These are phyloP conservation scores for Actinostola sp. DNA, from an alignment of 92 coral and sea anemone genomes.

Conservation along the genomic window DNA sequence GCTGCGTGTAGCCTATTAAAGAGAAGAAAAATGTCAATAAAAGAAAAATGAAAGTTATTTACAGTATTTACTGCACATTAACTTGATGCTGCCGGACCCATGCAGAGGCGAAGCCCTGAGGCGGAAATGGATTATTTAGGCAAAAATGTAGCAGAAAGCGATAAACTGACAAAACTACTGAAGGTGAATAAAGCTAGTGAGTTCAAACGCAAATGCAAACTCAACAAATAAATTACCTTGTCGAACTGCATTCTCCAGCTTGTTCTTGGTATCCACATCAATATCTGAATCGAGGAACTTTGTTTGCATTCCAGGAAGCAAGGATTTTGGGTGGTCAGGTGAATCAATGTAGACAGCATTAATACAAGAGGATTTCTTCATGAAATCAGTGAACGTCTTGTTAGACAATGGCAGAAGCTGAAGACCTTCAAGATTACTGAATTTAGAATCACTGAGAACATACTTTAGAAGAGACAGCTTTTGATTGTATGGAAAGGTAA, in stretches of 20 bases:
- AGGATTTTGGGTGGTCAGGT: constrained; percentile 55
- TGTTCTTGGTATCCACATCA: constrained; percentile 21
- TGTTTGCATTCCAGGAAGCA: constrained; percentile 68
- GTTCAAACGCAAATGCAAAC: too few relatives aligned
- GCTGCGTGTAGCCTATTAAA: constrained; percentile 56
- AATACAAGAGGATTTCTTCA: background rate
- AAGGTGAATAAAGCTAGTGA: too few relatives aligned
- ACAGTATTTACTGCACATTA: too few relatives aligned
- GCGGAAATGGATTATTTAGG: too few relatives aligned
- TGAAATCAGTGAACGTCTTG: constrained; percentile 48
- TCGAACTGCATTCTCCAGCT: constrained; percentile 35
- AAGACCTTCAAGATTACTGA: constrained; percentile 56
- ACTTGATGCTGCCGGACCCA: too few relatives aligned
- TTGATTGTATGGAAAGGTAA: constrained; percentile 5
- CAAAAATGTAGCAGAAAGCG: too few relatives aligned
- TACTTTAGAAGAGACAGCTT: constrained; percentile 67
- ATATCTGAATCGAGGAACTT: constrained; percentile 58
- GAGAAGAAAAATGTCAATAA: background rate
- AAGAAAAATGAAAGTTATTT: background rate
- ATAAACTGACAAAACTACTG: too few relatives aligned
- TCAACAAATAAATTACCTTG: constrained; percentile 19
- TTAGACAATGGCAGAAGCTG: constrained; percentile 71
- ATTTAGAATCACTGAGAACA: constrained; percentile 56
- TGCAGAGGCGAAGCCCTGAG: too few relatives aligned
- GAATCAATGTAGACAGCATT: constrained; percentile 56